Percentiles rank a stretch among this genome's conserved stretches.
Conservation (phyloP, 2,888 invertebrate genomes). For the Chymomyza amoena region DNA sequence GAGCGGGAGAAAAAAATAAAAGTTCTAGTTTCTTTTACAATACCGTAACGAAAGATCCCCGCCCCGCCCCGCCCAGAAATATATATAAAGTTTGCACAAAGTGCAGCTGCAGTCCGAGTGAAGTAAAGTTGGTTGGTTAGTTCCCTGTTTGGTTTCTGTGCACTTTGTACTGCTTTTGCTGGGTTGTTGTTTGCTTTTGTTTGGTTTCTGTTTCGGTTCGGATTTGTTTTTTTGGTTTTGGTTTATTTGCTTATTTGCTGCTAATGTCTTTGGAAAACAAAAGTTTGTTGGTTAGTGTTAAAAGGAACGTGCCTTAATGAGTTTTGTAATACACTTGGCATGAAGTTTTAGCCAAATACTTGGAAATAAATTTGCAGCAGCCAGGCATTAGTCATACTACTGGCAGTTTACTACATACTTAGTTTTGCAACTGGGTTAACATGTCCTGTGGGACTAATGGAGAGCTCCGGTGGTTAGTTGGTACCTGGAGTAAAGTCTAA, state of each 20-base stretch:
- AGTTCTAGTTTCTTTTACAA: conserved; percentile 13
- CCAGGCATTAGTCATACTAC: not conserved
- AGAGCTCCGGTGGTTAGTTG: not conserved
- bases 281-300: conserved; percentile 42
- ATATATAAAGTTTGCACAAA: conserved; percentile 22
- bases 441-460: not conserved
- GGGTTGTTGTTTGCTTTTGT: not conserved
- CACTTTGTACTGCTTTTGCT: not conserved
- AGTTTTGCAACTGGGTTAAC: not conserved
- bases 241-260: conserved; percentile 54
- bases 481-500: not conserved
- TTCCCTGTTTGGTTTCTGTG: not conserved
- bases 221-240: conserved; percentile 21
- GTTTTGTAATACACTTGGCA: conserved; percentile 33
- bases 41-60: not conserved
- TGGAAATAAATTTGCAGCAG: not conserved
- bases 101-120: conserved; percentile 28
- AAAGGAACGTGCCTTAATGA: conserved; percentile 54
- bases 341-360: not conserved
- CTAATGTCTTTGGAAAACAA: conserved; percentile 52
- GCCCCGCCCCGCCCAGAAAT: not conserved
- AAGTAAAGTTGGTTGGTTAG: not conserved
- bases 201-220: not conserved
- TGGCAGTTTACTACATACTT: not conserved
- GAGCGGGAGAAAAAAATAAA: not conserved